A percentile compares a stretch with the other conserved stretches of the same genome.
These are phyloP conservation scores for Zoanthus solanderi DNA, from an alignment of 92 coral and sea anemone species.

Conservation along the genomic window DNA sequence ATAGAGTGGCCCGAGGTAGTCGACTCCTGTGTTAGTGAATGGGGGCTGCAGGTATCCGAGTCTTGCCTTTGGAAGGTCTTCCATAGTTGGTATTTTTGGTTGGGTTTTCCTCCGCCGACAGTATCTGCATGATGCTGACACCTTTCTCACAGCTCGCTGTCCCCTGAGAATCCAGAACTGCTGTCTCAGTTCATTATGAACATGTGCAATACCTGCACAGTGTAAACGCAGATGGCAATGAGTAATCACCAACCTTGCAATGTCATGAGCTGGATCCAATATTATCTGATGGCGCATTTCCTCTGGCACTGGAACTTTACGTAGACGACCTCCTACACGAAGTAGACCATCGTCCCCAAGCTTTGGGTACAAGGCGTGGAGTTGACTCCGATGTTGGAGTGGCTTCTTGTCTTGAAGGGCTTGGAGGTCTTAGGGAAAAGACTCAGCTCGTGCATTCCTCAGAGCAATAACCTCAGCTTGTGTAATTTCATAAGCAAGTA, in stretches of 20 bases:
- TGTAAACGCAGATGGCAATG: conserved; percentile 40
- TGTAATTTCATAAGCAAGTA: conserved; percentile 36
- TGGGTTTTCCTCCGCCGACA: conserved; percentile 13
- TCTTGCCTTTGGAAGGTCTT: conserved; percentile 29
- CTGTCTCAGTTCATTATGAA: conserved; percentile 14
- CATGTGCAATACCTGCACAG: conserved; percentile 45
- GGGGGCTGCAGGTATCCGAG: conserved; percentile 17
- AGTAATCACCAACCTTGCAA: conserved; percentile 52
- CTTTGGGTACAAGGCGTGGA: conserved; percentile 39
- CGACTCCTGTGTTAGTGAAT: conserved; percentile 18
- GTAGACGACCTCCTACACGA: conserved; percentile 57
- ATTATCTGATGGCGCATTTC: conserved; percentile 53
- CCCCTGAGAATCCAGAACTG: no score
- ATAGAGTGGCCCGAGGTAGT: conserved; percentile 1
- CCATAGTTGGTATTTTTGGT: conserved; percentile 22
- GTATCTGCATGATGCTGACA: background rate
- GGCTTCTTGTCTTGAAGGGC: conserved; percentile 43
- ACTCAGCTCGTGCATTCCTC: no score
- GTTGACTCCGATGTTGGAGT: conserved; percentile 42
- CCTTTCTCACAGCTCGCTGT: conserved; percentile 37
- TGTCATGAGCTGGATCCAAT: conserved; percentile 54
- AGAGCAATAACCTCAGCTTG: conserved; percentile 46
- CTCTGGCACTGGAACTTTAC: conserved; percentile 54
- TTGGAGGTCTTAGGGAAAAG: conserved; percentile 29
- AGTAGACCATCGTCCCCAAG: conserved; percentile 26